Base-by-base conservation (phyloP, 2,888 invertebrate species). In the Phengaris alcon region DNA sequence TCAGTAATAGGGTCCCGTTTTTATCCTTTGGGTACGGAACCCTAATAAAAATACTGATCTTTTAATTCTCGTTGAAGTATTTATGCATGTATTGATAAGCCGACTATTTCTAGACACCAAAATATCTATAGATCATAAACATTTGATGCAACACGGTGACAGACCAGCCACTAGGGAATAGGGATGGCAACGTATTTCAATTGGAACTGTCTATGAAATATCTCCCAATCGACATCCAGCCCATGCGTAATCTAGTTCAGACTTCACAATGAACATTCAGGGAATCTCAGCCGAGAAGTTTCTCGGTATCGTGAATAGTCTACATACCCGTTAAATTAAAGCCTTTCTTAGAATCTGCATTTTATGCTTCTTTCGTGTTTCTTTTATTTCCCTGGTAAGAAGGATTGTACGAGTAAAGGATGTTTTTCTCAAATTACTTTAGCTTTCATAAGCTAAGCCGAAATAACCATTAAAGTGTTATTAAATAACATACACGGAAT, bases 241-340 rank as follows among this genome's bases (percentile, higher is more conserved):
- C 59, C 44, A 44, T 64, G 35, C 64, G 64, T 64, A 64, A 64
- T 64, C 64, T 64, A 64, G 64, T 35, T 35, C 59, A 59, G 35
- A 64, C 64, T 64, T 44, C 64, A 64, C 64, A 64, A 64, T 64
- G 64, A 35, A 64, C 35, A 6, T 13, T 64, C 35, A 64, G 35
- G 64, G 64, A 64, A 64, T 64, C 64, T 44, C 64, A 64, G 64
- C 35, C 64, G 35, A 9, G 64, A 64, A 64, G 12, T 64, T 64
- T 64, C 64, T 64, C 12, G 6, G 35, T 35, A 64, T 64, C 64
- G 15, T 64, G 64, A 64, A 64, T 64, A 13, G 35, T 64, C 64
- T 35, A 64, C 64, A 44, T 64, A 6, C 64, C 64, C 64, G 35
- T 10, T 64, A 64, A 64, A 64, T 64, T 64, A 13, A 64, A 64